Evolutionary conservation across 2,797 vertebrate genomes (phyloP).

Genomic region (Liparis tanakae): DNA sequence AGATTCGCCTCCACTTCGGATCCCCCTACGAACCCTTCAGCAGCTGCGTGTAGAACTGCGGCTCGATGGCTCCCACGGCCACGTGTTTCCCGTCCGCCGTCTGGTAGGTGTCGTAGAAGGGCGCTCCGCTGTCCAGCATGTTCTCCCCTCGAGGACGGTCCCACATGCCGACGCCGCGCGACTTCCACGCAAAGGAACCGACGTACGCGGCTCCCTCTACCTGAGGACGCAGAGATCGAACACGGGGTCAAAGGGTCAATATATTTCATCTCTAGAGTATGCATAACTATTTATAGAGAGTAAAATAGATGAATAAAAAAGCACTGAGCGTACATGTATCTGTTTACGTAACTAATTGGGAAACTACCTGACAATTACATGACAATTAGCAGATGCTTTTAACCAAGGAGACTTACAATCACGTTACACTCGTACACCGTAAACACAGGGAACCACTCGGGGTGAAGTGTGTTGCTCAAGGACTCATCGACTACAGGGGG

Average conservation of each 20-base stretch:
- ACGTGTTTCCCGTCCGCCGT: constrained; percentile 89
- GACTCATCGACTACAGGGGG: no score
- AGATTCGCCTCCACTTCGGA: neutral
- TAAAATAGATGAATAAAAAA: neutral
- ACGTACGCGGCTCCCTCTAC: constrained; percentile 94
- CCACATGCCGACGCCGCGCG: constrained; percentile 84
- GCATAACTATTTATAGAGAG: neutral
- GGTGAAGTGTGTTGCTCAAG: no score
- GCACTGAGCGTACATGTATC: neutral
- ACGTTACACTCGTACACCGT: no score
- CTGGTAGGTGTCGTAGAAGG: constrained; percentile 92
- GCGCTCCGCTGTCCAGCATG: constrained; percentile 89
- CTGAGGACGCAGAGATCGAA: constrained; percentile 65
- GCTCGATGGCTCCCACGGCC: constrained; percentile 94
- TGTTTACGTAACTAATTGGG: neutral
- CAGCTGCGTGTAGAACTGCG: constrained; percentile 89
- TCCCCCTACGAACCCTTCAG: constrained; percentile 83
- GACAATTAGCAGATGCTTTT: no score
- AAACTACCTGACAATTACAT: neutral
- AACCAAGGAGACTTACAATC: no score
- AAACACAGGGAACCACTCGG: no score
- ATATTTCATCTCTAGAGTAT: neutral
- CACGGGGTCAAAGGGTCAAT: neutral
- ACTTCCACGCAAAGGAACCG: constrained; percentile 95
- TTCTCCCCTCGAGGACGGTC: constrained; percentile 87